Evolutionary conservation across 1,140 invertebrate species (phyloP), one percentile per base, ranked within the genome.

Genomic region (Brachionus rubens): DNA sequence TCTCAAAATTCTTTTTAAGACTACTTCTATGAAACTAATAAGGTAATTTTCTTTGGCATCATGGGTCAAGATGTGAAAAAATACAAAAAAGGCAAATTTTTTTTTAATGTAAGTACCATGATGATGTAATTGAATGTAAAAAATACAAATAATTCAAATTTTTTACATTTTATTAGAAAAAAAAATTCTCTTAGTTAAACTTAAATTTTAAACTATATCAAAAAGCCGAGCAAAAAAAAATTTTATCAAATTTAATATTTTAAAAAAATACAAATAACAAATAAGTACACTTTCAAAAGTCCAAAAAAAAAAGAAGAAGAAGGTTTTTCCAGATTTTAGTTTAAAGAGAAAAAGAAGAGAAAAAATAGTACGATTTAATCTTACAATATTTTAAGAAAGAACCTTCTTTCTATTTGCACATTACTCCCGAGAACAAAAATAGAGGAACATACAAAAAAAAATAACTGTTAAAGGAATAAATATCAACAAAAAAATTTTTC

Each of bases 381-480:
- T n/a, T n/a, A n/a, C n/a, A n/a, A n/a, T n/a, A n/a, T n/a, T n/a
- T n/a, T n/a, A n/a, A n/a, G n/a, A n/a, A n/a, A n/a, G n/a, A n/a
- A n/a, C 21, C 16, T n/a, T 28, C 33, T 59, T 16, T 36, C n/a
- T 2, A n/a, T 28, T n/a, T 28, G 26, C 26, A n/a, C 26, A 40
- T 33, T 33, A 59, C 14, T 36, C 16, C 28, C n/a, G n/a, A n/a
- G n/a, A n/a, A n/a, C n/a, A n/a, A n/a, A n/a, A n/a, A n/a, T n/a
- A n/a, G n/a, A n/a, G n/a, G n/a, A n/a, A n/a, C 36, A 19, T 36
- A 33, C 33, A 28, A 59, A 59, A 59, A 59, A 28, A n/a, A 59
- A 59, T 59, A 59, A 59, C 54, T 59, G 54, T 59, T 59, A 59
- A 59, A 36, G n/a, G 54, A 59, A 59, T 59, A 59, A 59, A 59